Conservation (phyloP, 2,888 invertebrate genomes). For the Incurvaria masculella region DNA sequence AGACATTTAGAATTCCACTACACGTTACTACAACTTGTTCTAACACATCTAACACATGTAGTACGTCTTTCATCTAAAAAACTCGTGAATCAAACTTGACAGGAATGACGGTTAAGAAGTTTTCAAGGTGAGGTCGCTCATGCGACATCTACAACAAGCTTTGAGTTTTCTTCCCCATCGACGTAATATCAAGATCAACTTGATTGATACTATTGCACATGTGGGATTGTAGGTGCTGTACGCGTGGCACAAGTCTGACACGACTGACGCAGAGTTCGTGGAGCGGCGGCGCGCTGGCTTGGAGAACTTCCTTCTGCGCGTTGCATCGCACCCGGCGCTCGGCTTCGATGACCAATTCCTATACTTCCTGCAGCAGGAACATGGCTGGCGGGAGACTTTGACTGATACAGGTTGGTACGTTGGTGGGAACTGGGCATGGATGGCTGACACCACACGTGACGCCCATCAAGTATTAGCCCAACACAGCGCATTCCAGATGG, state of each 20-base stretch:
- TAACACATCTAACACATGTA: too few species aligned
- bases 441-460: too few species aligned
- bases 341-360: constrained; percentile 74
- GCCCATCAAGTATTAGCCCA: too few species aligned
- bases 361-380: constrained; percentile 74
- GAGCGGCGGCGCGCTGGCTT: constrained; percentile 78
- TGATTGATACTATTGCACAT: not conserved
- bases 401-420: constrained; percentile 65
- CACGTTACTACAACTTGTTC: not conserved
- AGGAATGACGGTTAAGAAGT: too few species aligned
- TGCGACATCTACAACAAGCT: too few species aligned
- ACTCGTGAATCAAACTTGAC: too few species aligned
- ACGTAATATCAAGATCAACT: not conserved
- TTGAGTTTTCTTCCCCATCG: too few species aligned
- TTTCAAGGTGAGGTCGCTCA: not conserved
- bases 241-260: constrained; percentile 80
- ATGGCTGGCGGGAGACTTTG: constrained; percentile 75
- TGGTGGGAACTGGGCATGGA: too few species aligned
- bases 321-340: constrained; percentile 71
- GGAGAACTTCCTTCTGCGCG: constrained; percentile 74
- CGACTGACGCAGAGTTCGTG: constrained; percentile 80
- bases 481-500: too few species aligned
- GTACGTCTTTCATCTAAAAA: too few species aligned
- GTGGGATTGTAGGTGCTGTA: constrained; percentile 59
- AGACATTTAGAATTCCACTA: not conserved